These are phyloP conservation scores for Megalops cyprinoides DNA, from an alignment of 2,797 vertebrate genomes.

Conservation along the genomic window DNA sequence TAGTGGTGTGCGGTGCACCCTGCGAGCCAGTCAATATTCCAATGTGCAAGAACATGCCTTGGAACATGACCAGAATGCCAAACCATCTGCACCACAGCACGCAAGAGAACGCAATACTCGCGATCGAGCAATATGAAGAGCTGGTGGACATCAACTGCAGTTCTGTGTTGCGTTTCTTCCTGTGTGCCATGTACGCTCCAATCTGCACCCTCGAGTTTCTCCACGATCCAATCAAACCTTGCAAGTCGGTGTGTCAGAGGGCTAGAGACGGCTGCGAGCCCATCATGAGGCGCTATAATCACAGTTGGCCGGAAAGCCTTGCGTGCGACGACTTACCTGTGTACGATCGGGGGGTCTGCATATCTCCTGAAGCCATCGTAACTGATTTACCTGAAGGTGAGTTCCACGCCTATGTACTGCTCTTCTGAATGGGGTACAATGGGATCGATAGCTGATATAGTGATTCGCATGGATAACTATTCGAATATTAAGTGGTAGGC, in stretches of 20 bases:
- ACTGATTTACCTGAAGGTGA: slow-evolving; percentile 74
- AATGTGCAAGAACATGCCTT: slow-evolving; percentile 79
- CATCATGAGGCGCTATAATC: slow-evolving; percentile 78
- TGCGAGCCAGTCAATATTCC: slow-evolving; percentile 81
- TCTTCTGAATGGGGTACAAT: not conserved
- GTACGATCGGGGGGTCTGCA: slow-evolving; percentile 81
- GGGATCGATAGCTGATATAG: not conserved
- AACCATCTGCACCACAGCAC: slow-evolving; percentile 85
- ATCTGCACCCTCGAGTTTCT: slow-evolving; percentile 81
- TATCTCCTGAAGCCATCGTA: slow-evolving; percentile 81
- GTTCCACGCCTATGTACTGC: slow-evolving; percentile 21
- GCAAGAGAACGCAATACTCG: slow-evolving; percentile 79
- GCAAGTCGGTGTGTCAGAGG: slow-evolving; percentile 76
- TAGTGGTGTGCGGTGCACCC: slow-evolving; percentile 68
- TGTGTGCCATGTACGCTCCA: slow-evolving; percentile 82
- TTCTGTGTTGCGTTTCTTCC: slow-evolving; percentile 74
- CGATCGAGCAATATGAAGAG: slow-evolving; percentile 81
- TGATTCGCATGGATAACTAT: not conserved
- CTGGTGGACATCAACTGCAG: slow-evolving; percentile 78
- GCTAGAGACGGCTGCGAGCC: slow-evolving; percentile 79
- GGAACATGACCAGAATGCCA: slow-evolving; percentile 82
- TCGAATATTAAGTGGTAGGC: not conserved
- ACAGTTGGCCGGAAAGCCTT: slow-evolving; percentile 79
- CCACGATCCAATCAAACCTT: slow-evolving; percentile 80
- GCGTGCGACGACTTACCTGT: slow-evolving; percentile 78